Percentiles rank a stretch among this genome's conserved stretches.
Evolutionary conservation across 2,888 invertebrate genomes (phyloP).

Genomic region (Carabus problematicus): DNA sequence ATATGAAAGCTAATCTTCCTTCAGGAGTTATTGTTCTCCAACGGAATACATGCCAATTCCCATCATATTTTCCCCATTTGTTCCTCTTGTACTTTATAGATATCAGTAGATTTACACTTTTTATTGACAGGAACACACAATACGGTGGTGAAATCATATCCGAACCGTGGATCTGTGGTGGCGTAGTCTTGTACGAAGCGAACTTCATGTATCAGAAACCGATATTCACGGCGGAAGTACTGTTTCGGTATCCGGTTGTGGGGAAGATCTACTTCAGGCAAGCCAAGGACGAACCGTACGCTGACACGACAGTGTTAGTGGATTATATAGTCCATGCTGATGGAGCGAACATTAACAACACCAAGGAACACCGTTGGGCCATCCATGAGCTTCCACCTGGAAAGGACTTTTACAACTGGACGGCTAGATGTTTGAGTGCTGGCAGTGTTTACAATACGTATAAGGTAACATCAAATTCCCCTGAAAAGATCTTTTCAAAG

Average conservation of each 20-base stretch:
- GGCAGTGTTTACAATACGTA: conserved; percentile 82
- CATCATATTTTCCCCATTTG: too few relatives aligned
- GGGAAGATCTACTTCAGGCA: conserved; percentile 85
- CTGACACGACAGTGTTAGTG: conserved; percentile 84
- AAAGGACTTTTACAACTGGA: conserved; percentile 91
- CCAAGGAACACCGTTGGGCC: conserved; percentile 81
- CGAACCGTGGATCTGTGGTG: conserved; percentile 70
- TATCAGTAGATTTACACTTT: too few relatives aligned
- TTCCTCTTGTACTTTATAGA: too few relatives aligned
- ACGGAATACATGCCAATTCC: too few relatives aligned
- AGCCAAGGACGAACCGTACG: conserved; percentile 77
- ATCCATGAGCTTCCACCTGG: conserved; percentile 81
- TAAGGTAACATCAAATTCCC: conserved; percentile 64
- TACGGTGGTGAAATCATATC: conserved; percentile 57
- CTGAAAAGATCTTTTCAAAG: too few relatives aligned
- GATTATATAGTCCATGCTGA: conserved; percentile 89
- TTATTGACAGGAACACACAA: conserved; percentile 61
- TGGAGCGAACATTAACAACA: conserved; percentile 78
- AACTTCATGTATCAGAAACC: conserved; percentile 73
- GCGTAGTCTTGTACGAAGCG: conserved; percentile 68
- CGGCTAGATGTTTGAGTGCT: conserved; percentile 80
- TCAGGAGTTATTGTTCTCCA: too few relatives aligned
- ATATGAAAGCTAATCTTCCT: too few relatives aligned
- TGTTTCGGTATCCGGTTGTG: conserved; percentile 87
- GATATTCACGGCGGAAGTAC: conserved; percentile 79